Base-by-base conservation (phyloP, 2,888 invertebrate genomes). In the Agrotis clavis region DNA sequence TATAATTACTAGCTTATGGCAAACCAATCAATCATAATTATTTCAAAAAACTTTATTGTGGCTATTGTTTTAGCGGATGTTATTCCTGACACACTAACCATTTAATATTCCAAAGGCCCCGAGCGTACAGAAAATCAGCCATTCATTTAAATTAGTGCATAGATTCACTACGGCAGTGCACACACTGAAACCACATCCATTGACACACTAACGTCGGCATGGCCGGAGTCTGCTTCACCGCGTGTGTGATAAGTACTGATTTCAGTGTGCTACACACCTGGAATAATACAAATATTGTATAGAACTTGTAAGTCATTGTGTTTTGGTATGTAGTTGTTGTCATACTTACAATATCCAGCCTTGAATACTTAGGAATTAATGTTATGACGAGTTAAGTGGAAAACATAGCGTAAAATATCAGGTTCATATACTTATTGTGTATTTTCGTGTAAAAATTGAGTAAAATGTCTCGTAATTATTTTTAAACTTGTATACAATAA, bases 331-430 rank as follows among this genome's bases (percentile, higher is more conserved):
- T 71, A 77, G 77, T 63, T 67, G 68, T 72, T 67, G 61, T 67
- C 82, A 67, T 62, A 70, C 66, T 69, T 81, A 64, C 66, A 77
- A 77, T 82, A 74, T 65, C 60, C 64, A 77, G 71, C 77, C 70
- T 75, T 67, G 68, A 78, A 63, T 74, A 84, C 63, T 82, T 78
- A 78, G 66, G 61, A 73, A 63, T 68, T 76, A 83, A 85, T 69
- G 70, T 78, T 70, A 68, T 67, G 69, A 60, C 57, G 67, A 68
- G 57, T 66, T 71, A 71, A 70, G 75, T 73, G 71, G 35, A 60
- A 73, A 76, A 63, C 57, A 53, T 76, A 71, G 65, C 69, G 64
- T 74, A 63, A 67, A 66, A 59, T 77, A 77, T 74, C 67, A 47
- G 67, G 69, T 73, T 80, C 69, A 70, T 71, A 84, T 67, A 82